Percentiles rank a stretch among this genome's conserved stretches.
Evolutionary conservation across 2,888 invertebrate species (phyloP).

Genomic region (Cryptophagus acutangulus): DNA sequence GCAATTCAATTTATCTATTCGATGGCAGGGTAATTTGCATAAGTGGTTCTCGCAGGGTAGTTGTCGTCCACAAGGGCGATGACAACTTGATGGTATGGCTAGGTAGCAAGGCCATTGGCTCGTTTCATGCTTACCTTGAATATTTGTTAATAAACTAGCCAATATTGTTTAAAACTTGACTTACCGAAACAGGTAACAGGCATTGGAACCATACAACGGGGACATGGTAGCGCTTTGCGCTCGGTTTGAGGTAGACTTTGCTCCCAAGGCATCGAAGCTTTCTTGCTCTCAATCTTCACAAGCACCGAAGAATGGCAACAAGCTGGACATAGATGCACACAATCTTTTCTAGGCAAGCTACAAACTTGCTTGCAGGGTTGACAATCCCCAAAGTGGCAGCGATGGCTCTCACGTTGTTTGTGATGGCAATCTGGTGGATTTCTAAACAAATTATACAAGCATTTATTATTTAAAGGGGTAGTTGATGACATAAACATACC

Average conservation of each 20-base stretch:
- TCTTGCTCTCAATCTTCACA: slow-evolving; percentile 55
- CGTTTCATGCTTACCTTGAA: slow-evolving; percentile 66
- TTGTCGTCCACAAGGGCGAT: slow-evolving; percentile 66
- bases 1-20: slow-evolving; percentile 55
- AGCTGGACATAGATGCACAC: slow-evolving; percentile 65
- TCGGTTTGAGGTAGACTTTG: slow-evolving; percentile 47
- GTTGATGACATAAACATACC: slow-evolving; percentile 47
- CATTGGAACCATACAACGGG: slow-evolving; percentile 66
- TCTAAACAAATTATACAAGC: slow-evolving; percentile 39
- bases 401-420: slow-evolving; percentile 62
- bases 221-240: slow-evolving; percentile 59
- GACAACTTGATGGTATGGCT: slow-evolving; percentile 71
- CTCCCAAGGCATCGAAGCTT: slow-evolving; percentile 66
- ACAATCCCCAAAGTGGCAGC: slow-evolving; percentile 79
- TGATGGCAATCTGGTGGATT: slow-evolving; percentile 84
- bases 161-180: no score
- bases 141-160: slow-evolving; percentile 12
- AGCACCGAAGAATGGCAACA: slow-evolving; percentile 74
- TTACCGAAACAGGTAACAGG: slow-evolving; percentile 61
- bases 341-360: slow-evolving; percentile 52
- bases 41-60: slow-evolving; percentile 75
- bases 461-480: not conserved
- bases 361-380: slow-evolving; percentile 79
- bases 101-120: slow-evolving; percentile 64
- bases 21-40: slow-evolving; percentile 70